These are phyloP conservation scores for Avahi laniger DNA, from an alignment of 2,797 vertebrate species.

Conservation along the genomic window DNA sequence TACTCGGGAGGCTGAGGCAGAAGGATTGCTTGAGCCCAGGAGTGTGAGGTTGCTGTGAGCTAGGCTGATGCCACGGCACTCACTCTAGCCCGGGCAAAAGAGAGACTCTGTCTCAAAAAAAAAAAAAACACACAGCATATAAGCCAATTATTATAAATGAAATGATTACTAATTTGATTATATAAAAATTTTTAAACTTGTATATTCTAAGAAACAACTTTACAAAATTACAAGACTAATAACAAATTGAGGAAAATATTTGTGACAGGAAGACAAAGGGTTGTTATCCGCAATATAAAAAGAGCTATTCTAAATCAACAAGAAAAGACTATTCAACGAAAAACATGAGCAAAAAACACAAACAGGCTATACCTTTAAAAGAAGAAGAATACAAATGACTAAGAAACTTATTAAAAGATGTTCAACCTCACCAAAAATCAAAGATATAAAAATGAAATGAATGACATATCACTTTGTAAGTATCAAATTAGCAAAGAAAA, in stretches of 20 bases:
- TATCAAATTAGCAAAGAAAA: slow-evolving; percentile 9
- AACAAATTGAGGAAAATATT: slow-evolving; percentile 11
- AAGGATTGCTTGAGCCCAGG: no score
- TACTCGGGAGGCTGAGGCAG: no score
- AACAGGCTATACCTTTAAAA: slow-evolving; percentile 9
- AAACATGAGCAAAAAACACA: neutral
- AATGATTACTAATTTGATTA: slow-evolving; percentile 12
- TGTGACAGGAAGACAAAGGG: neutral
- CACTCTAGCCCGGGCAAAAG: no score
- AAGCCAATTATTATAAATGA: slow-evolving; percentile 5
- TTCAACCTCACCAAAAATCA: slow-evolving; percentile 27
- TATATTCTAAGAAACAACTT: slow-evolving; percentile 15
- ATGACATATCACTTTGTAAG: neutral
- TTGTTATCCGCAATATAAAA: neutral
- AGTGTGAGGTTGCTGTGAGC: no score
- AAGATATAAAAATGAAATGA: slow-evolving; percentile 30
- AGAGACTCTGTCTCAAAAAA: no score
- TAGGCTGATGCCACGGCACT: no score
- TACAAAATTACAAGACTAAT: neutral
- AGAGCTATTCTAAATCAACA: neutral
- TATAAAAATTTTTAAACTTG: slow-evolving; percentile 18
- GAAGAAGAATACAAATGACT: neutral
- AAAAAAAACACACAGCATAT: no score
- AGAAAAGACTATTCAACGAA: slow-evolving; percentile 29
- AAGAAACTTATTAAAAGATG: neutral